phyloP scores from a whole-genome alignment of 2,888 invertebrate species.

The Syrista parreyssii region DNA sequence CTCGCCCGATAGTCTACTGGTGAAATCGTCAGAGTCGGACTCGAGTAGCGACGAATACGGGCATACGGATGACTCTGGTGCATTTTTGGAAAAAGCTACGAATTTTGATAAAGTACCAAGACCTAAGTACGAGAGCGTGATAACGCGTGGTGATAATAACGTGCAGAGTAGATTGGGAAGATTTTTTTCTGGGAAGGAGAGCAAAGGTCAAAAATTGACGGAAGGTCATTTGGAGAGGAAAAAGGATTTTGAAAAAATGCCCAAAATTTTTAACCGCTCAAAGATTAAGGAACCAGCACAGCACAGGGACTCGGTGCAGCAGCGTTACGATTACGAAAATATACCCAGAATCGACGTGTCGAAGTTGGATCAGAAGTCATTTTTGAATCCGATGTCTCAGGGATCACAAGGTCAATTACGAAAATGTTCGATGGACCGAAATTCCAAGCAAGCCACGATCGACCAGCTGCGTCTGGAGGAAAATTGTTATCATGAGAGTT shows the following conservation, averaged over 20 bases:
- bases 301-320: slow-evolving; percentile 35
- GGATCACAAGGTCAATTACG: not conserved
- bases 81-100: slow-evolving; percentile 67
- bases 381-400: slow-evolving; percentile 16
- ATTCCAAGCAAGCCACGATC: slow-evolving; percentile 49
- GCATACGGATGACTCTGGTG: slow-evolving; percentile 66
- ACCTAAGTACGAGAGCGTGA: slow-evolving; percentile 34
- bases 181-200: not conserved
- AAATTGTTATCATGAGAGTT: slow-evolving; percentile 52
- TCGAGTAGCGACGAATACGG: slow-evolving; percentile 67
- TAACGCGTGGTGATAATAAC: not conserved
- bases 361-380: slow-evolving; percentile 51
- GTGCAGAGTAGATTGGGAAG: slow-evolving; percentile 7
- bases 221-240: slow-evolving; percentile 59
- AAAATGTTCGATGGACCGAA: slow-evolving; percentile 9
- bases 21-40: slow-evolving; percentile 63
- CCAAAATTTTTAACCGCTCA: slow-evolving; percentile 33
- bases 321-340: slow-evolving; percentile 61
- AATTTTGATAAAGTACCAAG: slow-evolving; percentile 46
- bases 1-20: slow-evolving; percentile 63
- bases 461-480: slow-evolving; percentile 59
- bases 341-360: slow-evolving; percentile 61
- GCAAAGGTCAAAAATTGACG: slow-evolving; percentile 40
- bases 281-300: not conserved
- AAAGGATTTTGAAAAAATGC: slow-evolving; percentile 51